These are phyloP conservation scores for Blera fallax DNA, from an alignment of 2,888 invertebrate species.

Conservation along the genomic window DNA sequence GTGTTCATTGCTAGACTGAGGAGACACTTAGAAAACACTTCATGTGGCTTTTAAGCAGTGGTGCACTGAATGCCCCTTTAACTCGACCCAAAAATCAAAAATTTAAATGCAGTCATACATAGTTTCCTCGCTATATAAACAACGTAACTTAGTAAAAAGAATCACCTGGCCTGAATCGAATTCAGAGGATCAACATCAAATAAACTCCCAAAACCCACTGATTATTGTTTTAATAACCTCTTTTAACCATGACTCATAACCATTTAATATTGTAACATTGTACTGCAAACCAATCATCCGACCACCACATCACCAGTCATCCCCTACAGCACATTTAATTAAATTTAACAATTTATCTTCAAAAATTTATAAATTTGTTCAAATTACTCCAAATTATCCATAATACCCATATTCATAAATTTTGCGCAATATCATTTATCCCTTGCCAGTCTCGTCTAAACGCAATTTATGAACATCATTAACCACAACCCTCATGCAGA, in stretches of 20 bases:
- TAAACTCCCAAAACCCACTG: too few species aligned
- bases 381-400: constrained; percentile 22
- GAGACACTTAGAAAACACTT: too few species aligned
- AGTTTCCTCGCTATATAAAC: too few species aligned
- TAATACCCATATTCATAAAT: constrained; percentile 20
- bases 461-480: constrained; percentile 43
- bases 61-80: too few species aligned
- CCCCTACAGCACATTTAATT: neutral
- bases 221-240: neutral
- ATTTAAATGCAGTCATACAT: too few species aligned
- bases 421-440: neutral
- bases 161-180: too few species aligned
- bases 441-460: constrained; percentile 5
- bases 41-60: too few species aligned
- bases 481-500: constrained; percentile 21
- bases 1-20: too few species aligned
- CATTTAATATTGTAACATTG: neutral
- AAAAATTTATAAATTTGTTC: constrained; percentile 8
- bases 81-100: too few species aligned
- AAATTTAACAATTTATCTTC: neutral
- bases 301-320: neutral
- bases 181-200: too few species aligned
- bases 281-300: neutral
- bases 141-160: too few species aligned
- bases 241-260: neutral